A percentile compares a stretch with the other conserved stretches of the same genome.
phyloP scores from a whole-genome alignment of 2,888 invertebrate species.

The Rugalucina vietnamica region DNA sequence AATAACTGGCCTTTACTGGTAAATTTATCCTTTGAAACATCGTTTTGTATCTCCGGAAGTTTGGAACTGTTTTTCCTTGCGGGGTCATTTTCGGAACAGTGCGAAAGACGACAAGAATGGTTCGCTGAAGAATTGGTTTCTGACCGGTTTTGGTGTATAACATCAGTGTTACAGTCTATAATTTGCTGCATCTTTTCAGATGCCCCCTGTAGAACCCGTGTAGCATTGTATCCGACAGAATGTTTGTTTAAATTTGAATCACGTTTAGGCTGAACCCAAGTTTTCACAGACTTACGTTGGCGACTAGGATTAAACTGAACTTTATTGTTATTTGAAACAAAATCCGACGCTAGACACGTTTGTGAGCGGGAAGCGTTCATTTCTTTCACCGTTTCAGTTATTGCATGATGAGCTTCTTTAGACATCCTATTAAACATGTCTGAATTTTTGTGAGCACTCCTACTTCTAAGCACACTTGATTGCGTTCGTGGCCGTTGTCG shows the following conservation, averaged over 20 bases:
- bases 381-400: constrained; percentile 73
- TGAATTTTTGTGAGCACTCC: constrained; percentile 57
- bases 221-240: constrained; percentile 22
- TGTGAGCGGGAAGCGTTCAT: constrained; percentile 52
- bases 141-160: background rate
- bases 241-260: constrained; percentile 9
- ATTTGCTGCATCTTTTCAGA: constrained; percentile 28
- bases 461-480: constrained; percentile 40
- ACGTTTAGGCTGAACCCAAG: constrained; percentile 31
- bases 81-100: constrained; percentile 39
- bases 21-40: constrained; percentile 21
- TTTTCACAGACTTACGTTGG: constrained; percentile 36
- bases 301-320: constrained; percentile 46
- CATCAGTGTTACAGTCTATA: background rate
- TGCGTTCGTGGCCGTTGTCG: constrained; percentile 25
- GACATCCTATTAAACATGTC: constrained; percentile 75
- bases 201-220: constrained; percentile 36
- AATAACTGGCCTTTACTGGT: constrained; percentile 35
- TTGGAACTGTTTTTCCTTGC: constrained; percentile 12
- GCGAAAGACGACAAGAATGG: constrained; percentile 52
- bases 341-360: background rate
- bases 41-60: constrained; percentile 57
- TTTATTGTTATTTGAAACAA: background rate
- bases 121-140: constrained; percentile 10
- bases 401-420: constrained; percentile 74